Evolutionary conservation across 1,140 invertebrate species (phyloP).

Genomic region (Procambarus virginalis): DNA sequence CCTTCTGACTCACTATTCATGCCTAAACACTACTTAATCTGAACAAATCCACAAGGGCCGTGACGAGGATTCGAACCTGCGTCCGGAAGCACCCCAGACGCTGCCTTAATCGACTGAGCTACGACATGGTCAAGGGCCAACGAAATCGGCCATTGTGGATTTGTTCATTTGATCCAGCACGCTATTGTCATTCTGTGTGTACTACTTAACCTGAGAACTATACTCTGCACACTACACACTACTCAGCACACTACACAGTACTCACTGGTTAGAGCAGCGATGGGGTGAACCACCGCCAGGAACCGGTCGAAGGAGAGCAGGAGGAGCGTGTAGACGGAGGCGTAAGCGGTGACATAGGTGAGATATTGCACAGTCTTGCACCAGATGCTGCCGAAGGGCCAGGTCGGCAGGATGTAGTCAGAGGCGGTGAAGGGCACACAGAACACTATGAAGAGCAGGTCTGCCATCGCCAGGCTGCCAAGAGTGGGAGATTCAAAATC

Average conservation of each 20-base stretch:
- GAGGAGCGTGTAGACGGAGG: conserved; percentile 94
- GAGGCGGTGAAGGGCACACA: conserved; percentile 95
- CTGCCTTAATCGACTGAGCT: no score
- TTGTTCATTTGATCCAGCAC: no score
- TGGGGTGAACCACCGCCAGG: conserved; percentile 95
- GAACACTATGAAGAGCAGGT: conserved; percentile 94
- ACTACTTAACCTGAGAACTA: no score
- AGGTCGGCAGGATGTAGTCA: conserved; percentile 88
- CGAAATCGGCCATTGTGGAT: no score
- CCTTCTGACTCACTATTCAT: no score
- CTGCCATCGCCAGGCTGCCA: conserved; percentile 90
- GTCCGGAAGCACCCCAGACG: no score
- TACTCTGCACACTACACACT: no score
- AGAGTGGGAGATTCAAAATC: neutral
- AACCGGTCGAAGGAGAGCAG: conserved; percentile 96
- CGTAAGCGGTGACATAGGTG: conserved; percentile 92
- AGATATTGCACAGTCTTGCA: conserved; percentile 89
- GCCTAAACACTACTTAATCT: no score
- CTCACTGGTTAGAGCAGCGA: conserved; percentile 74
- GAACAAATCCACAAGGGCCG: no score
- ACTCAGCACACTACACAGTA: neutral
- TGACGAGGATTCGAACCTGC: no score
- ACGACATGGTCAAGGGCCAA: no score
- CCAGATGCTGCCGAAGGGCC: conserved; percentile 93
- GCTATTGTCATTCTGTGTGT: no score